These are phyloP conservation scores for Ectemnius continuus DNA, from an alignment of 2,888 invertebrate species.

Conservation along the genomic window DNA sequence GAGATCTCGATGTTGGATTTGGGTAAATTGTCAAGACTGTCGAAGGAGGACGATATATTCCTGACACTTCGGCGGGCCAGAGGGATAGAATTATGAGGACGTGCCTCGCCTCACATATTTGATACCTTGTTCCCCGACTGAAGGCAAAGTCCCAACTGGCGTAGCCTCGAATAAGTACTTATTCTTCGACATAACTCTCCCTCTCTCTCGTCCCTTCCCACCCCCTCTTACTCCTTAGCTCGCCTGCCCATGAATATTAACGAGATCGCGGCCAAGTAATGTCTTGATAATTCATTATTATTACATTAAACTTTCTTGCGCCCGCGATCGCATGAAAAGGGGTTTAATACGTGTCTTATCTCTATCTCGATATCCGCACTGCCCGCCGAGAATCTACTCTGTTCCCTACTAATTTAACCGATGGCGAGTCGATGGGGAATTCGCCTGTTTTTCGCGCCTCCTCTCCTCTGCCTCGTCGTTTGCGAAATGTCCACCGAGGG, in stretches of 20 bases:
- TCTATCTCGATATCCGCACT: no score
- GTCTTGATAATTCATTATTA: no score
- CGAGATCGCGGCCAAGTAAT: no score
- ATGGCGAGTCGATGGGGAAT: conserved; percentile 34
- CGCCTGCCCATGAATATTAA: conserved; percentile 3
- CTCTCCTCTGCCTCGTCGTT: conserved; percentile 39
- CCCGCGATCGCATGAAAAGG: no score
- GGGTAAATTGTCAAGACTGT: conserved; percentile 38
- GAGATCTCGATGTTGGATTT: conserved; percentile 1
- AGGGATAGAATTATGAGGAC: conserved; percentile 43
- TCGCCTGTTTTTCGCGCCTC: conserved; percentile 33
- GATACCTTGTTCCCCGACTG: conserved; percentile 35
- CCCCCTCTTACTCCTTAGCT: no score
- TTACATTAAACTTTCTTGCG: no score
- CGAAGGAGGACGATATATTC: conserved; percentile 38
- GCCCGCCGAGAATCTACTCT: no score
- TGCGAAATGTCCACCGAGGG: conserved; percentile 54
- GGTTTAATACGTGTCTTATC: no score
- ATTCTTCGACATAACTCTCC: background rate
- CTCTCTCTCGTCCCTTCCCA: no score
- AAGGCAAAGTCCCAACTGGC: conserved; percentile 3
- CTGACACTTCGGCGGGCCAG: conserved; percentile 36
- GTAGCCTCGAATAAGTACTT: conserved; percentile 22
- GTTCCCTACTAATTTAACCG: no score
- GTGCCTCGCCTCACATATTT: conserved; percentile 39